Conservation (phyloP, 2,113 vertebrate species). For the Otus sunia region DNA sequence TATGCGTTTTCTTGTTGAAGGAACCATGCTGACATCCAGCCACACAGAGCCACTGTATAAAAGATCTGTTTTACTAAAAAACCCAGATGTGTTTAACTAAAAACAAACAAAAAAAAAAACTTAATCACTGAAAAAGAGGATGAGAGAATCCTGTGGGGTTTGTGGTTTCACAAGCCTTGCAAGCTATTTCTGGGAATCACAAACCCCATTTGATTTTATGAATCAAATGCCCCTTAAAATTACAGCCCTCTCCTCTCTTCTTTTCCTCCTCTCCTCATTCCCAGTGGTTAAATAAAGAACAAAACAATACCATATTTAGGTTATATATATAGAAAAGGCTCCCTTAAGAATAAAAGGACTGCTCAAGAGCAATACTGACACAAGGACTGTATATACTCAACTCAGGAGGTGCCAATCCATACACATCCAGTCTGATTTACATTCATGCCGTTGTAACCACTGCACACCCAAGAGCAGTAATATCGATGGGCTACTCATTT, state of each 20-base stretch:
- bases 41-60: not conserved
- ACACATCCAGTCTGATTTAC: not conserved
- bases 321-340: not conserved
- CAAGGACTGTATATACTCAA: not conserved
- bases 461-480: not conserved
- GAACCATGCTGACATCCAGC: not conserved
- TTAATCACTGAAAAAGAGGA: conserved; percentile 12
- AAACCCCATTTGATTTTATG: conserved; percentile 16
- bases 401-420: not conserved
- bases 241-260: not conserved
- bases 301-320: conserved; percentile 15
- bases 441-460: accelerated
- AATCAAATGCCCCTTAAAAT: conserved; percentile 20
- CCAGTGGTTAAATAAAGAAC: conserved; percentile 26
- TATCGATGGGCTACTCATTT: not conserved
- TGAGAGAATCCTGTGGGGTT: not conserved
- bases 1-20: not conserved
- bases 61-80: conserved; percentile 21
- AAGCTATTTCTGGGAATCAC: conserved; percentile 36
- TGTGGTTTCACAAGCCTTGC: conserved; percentile 15
- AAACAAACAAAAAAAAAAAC: not conserved
- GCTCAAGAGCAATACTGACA: not conserved
- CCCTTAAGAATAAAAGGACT: not conserved
- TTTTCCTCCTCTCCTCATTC: not conserved
- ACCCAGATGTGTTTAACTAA: not conserved